Evolutionary conservation across 2,113 vertebrate genomes (phyloP).

Genomic region (Pantherophis guttatus): DNA sequence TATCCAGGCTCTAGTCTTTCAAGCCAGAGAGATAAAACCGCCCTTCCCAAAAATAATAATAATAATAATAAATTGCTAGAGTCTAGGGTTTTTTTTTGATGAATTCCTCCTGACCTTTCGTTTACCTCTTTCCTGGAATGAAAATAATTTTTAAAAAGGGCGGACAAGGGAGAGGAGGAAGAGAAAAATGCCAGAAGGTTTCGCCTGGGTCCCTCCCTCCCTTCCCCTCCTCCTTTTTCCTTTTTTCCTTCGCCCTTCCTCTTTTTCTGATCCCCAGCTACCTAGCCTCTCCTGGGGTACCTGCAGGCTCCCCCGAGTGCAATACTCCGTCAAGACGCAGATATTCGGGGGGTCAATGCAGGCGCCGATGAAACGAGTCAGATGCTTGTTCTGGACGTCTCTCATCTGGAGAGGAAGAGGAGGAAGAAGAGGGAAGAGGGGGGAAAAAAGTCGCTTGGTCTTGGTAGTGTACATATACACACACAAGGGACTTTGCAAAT

Average conservation of each 20-base stretch:
- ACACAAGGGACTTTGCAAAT: background rate
- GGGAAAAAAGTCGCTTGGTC: rapidly evolving
- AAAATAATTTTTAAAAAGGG: background rate
- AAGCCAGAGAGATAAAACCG: background rate
- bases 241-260: background rate
- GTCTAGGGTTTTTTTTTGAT: background rate
- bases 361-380: conserved; percentile 13
- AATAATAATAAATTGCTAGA: background rate
- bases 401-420: background rate
- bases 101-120: background rate
- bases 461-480: background rate
- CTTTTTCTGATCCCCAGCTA: background rate
- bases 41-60: background rate
- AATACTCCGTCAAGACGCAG: conserved; percentile 24
- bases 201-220: background rate
- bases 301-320: conserved; percentile 9
- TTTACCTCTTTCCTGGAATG: background rate
- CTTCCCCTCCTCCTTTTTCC: background rate
- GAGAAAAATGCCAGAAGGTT: background rate
- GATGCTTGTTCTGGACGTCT: conserved; percentile 17
- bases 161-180: background rate
- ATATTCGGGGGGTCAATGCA: conserved; percentile 21
- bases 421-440: background rate
- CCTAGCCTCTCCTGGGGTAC: background rate
- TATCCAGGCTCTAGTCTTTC: too few relatives aligned